Evolutionary conservation across 2,113 vertebrate genomes (phyloP).

Genomic region (Plecturocebus donacophilus): DNA sequence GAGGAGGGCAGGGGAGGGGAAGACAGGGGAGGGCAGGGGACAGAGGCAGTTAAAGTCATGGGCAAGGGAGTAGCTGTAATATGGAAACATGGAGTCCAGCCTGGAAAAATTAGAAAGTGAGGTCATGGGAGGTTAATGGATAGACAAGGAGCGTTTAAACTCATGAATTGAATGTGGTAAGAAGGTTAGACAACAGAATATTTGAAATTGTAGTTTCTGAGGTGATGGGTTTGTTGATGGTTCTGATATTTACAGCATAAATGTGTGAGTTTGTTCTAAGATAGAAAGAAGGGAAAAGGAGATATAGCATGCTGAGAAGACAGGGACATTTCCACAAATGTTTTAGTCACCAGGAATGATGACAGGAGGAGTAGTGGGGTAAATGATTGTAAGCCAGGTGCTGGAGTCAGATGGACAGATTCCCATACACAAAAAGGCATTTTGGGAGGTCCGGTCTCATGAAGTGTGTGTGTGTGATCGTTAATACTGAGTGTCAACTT

Average conservation of each 20-base stretch:
- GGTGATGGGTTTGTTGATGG: not conserved
- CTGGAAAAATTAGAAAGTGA: not conserved
- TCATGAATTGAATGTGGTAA: not conserved
- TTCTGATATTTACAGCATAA: not conserved
- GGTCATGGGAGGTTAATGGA: not conserved
- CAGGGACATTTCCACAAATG: not conserved
- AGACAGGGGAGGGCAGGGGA: too few relatives aligned
- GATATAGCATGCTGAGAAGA: not conserved
- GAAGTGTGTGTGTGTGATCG: not conserved
- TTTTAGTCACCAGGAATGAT: not conserved
- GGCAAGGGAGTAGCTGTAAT: not conserved
- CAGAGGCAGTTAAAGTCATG: not conserved
- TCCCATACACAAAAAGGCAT: too few relatives aligned
- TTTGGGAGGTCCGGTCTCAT: not conserved
- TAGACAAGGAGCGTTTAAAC: not conserved
- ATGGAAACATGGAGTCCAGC: not conserved
- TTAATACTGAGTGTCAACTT: too few relatives aligned
- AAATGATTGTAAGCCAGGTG: not conserved
- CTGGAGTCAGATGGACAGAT: not conserved
- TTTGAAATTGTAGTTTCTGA: not conserved
- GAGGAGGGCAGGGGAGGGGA: fast-evolving
- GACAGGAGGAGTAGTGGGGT: too few relatives aligned
- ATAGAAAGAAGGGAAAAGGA: not conserved
- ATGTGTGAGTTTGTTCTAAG: not conserved
- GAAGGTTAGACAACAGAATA: not conserved